Evolutionary conservation across 2,797 vertebrate genomes (phyloP), one percentile per base, ranked within the genome.

Genomic region (Helarctos malayanus): DNA sequence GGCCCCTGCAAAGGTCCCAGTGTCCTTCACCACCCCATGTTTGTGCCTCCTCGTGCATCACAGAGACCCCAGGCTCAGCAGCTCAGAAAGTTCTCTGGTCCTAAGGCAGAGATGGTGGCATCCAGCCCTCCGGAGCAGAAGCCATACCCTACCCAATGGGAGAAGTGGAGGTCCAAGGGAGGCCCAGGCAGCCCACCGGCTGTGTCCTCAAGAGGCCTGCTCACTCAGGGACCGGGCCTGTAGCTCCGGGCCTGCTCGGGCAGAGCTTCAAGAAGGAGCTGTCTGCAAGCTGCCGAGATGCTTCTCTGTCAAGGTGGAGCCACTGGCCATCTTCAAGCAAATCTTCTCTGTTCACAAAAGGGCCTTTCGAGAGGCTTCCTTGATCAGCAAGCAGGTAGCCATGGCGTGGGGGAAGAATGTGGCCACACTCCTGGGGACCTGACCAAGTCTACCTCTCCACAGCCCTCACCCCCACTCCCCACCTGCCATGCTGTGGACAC

Each of bases 1-100:
- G 92, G 32, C 14, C 35, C 65, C 41, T 32, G 15, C 18, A 4
- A 73, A 94, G 49, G 35, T 86, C 89, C 54, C 19, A 25, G n/a
- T 49, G 23, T 13, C 61, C 59, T 69, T 92, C 41, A 13, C 15
- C 23, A 12, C 10, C 21, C 45, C 15, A 16, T 1, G 7, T 29
- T 52, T 0, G 0, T 2, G 27, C 47, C 12, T 56, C 38, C 32
- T 59, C 21, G 7, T 19, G 14, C 27, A 18, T 16, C 1, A 6
- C 0, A 27, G 29, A 4, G 3, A 41, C 63, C 93, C 83, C 38
- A 27, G 9, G 18, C 35, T 47, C 35, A 71, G 56, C 4, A 38
- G 59, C 57, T 61, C 14, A 23, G 87, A 38, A 19, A 49, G 16
- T 12, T 32, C 41, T 47, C 61, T 5, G 11, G 69, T 68, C 52